Evolutionary conservation across 2,888 invertebrate species (phyloP), one percentile per base, ranked within the genome.

Genomic region (Synergus umbraculus): DNA sequence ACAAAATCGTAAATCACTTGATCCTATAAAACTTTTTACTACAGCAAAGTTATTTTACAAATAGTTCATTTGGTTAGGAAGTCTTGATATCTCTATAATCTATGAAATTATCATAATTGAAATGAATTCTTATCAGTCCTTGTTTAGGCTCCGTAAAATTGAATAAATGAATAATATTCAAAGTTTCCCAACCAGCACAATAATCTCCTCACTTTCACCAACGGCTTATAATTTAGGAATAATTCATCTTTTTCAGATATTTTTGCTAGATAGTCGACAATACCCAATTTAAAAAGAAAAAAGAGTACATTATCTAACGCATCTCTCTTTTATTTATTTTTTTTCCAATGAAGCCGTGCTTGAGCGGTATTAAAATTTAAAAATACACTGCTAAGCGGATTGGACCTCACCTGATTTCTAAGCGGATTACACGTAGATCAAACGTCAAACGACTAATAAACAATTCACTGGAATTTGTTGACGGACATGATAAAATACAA

Each of bases 111-210:
- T 49, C 37, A 54, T 73, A 73, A 73, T 73, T 73, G 41, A 73
- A 73, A 73, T 37, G 73, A 73, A 54, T 58, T 73, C 73, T 73
- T 73, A 37, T 73, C 73, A 73, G 37, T 15, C 7, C 18, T 37
- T 73, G 37, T n/a, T 73, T 37, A 37, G 15, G 37, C 15, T 58
- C n/a, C 41, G 73, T 73, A 54, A 58, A 73, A 73, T 73, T 41
- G 73, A 54, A 73, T 73, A 54, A 73, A 73, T 73, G 73, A 49
- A 73, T 73, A 73, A 73, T 58, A 58, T 73, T 41, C 37, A 9
- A 54, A 4, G 54, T 54, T 73, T 49, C 54, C n/a, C 49, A 54
- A 73, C 54, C 37, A 54, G 49, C 54, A 54, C 73, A 73, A 54
- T 73, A 73, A 54, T 29, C 49, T 69, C 15, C 22, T 69, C 49